Conservation (phyloP, 2,113 vertebrate species). For the Tupaia tana region DNA sequence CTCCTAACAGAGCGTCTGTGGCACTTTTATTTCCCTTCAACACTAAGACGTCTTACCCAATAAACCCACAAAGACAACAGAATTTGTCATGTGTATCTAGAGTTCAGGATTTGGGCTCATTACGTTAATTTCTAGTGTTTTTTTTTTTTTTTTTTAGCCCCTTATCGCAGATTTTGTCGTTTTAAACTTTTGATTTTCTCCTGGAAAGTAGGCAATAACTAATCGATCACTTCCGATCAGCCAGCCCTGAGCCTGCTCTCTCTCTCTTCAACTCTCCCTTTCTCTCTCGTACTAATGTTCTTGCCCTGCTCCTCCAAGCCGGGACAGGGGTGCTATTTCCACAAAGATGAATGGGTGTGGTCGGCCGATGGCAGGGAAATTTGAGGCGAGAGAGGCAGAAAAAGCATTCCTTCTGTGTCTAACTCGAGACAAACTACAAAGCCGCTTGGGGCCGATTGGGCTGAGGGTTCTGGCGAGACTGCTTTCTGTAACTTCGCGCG, state of each 20-base stretch:
- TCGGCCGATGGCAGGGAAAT: rapidly evolving
- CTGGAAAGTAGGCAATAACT: background rate
- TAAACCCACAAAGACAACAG: background rate
- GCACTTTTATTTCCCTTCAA: background rate
- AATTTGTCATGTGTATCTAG: background rate
- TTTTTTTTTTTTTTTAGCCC: background rate
- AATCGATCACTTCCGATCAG: background rate
- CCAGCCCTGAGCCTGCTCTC: background rate
- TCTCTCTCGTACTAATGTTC: background rate
- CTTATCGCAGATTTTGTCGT: background rate
- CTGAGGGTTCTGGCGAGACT: background rate
- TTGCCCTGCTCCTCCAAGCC: background rate
- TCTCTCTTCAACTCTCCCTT: background rate
- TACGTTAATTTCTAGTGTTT: background rate
- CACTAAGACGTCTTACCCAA: background rate
- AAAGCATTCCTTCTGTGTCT: background rate
- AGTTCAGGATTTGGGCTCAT: background rate
- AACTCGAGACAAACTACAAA: background rate
- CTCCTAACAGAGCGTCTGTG: background rate
- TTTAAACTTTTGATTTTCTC: slow-evolving; percentile 42
- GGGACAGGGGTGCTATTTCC: background rate
- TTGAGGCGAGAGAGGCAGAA: background rate
- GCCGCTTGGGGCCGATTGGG: background rate
- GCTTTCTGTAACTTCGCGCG: background rate
- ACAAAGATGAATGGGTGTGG: background rate